Percentiles rank a stretch among this genome's conserved stretches.
Evolutionary conservation across 1,140 invertebrate species (phyloP).

Genomic region (Drosophila lini): DNA sequence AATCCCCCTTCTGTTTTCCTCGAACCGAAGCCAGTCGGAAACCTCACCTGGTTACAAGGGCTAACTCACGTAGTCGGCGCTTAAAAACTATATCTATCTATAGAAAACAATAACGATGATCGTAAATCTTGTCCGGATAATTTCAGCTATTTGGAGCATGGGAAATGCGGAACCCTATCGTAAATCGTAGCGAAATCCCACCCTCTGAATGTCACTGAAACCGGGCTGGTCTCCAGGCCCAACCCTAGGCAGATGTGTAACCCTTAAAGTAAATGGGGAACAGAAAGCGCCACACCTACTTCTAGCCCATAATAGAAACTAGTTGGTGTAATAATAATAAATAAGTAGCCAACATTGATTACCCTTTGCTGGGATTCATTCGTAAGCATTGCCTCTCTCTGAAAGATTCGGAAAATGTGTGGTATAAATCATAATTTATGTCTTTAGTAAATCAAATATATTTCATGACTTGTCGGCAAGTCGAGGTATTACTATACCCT

Average conservation of each 20-base stretch:
- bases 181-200: conserved; percentile 22
- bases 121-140: conserved; percentile 37
- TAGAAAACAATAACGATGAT: conserved; percentile 9
- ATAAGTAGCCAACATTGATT: conserved; percentile 2
- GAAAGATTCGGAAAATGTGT: neutral
- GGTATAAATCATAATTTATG: conserved; percentile 1
- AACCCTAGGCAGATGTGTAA: conserved; percentile 3
- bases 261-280: neutral
- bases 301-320: neutral
- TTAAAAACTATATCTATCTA: neutral
- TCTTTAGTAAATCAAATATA: conserved; percentile 3
- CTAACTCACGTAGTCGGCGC: conserved; percentile 16
- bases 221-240: conserved; percentile 6
- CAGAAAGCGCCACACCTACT: neutral
- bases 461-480: neutral
- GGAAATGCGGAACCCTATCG: conserved; percentile 1
- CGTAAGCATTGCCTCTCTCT: neutral
- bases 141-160: conserved; percentile 13
- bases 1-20: conserved; percentile 15
- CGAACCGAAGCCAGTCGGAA: neutral
- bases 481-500: neutral
- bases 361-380: neutral
- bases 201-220: neutral
- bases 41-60: conserved; percentile 5
- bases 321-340: neutral